phyloP scores from a whole-genome alignment of 2,888 invertebrate species.

The Drosophila ustulata region DNA sequence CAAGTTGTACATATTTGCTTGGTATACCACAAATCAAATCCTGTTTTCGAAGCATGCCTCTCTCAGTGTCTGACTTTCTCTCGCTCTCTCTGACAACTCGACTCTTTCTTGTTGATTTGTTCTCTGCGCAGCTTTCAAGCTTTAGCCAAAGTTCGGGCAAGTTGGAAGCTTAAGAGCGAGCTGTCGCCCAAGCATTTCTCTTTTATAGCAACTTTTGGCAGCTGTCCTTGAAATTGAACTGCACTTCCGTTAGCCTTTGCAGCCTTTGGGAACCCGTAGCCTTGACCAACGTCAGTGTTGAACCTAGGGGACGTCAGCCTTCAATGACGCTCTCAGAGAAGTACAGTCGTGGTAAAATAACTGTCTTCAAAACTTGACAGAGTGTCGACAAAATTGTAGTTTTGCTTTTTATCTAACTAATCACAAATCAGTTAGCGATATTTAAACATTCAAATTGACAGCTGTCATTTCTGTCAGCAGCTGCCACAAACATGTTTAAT shows the following conservation, averaged over 20 bases:
- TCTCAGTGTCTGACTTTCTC: neutral
- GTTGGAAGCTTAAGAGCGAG: conserved; percentile 17
- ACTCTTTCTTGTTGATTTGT: neutral
- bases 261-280: neutral
- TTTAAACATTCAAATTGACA: neutral
- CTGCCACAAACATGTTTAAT: neutral
- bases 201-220: conserved; percentile 52
- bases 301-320: neutral
- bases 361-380: neutral
- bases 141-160: neutral
- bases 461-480: neutral
- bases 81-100: neutral
- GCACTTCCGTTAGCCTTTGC: conserved; percentile 10
- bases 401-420: neutral
- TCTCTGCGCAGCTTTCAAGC: conserved; percentile 7
- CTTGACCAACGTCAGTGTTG: conserved; percentile 7
- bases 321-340: neutral
- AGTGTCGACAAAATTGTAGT: neutral
- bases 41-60: neutral
- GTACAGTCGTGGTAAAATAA: conserved; percentile 6
- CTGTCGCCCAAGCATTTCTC: conserved; percentile 9
- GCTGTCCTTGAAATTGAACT: conserved; percentile 45
- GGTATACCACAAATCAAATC: conserved; percentile 3
- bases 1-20: neutral
- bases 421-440: conserved; percentile 14